Base-by-base conservation (phyloP, 1,140 invertebrate species). In the Caenorhabditis latens region DNA sequence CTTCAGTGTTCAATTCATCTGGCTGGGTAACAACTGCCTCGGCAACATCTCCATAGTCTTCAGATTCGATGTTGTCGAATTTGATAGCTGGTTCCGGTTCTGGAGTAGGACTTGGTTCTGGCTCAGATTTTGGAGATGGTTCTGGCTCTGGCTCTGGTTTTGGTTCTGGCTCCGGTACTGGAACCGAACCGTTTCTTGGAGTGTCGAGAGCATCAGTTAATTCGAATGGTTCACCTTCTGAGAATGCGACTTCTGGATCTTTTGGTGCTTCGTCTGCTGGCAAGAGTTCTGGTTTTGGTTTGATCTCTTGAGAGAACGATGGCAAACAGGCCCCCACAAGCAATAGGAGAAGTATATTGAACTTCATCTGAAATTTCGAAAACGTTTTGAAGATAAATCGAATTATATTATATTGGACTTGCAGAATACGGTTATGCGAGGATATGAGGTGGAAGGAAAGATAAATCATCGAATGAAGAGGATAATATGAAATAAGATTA, bases 11-110 rank as follows among this genome's bases (percentile, higher is more conserved):
- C 19, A 88, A 11, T 50, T 84, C 84, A 67, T 88, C 87, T 53
- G 86, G 82, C 14, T 53, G 42, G 21, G 85, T 53, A 21, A 48
- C 40, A 6, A 58, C 85, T 4, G 24, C 63, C 57, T 86, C 88
- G n/a, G 57, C 79, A 53, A 57, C 85, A 84, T 87, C 79, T 67
- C 85, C 88, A 46, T 88, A 88, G 32, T 88, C 87, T 48, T 88
- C 87, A 40, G 24, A 43, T 32, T 85, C 55, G 14, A 88, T 65
- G 46, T 88, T 88, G 55, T 88, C 87, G 42, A 88, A 88, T 24
- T 88, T 88, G 63, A 88, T 88, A n/a, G 87, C 88, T 58, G 88
- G 88, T 40, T 89, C 88, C 42, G 88, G 87, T 40, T 85, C 65
- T 40, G 88, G 63, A 65, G 84, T 85, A 19, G 88, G 61, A 11